phyloP scores from a whole-genome alignment of 2,113 vertebrate species.

The Albula goreensis region DNA sequence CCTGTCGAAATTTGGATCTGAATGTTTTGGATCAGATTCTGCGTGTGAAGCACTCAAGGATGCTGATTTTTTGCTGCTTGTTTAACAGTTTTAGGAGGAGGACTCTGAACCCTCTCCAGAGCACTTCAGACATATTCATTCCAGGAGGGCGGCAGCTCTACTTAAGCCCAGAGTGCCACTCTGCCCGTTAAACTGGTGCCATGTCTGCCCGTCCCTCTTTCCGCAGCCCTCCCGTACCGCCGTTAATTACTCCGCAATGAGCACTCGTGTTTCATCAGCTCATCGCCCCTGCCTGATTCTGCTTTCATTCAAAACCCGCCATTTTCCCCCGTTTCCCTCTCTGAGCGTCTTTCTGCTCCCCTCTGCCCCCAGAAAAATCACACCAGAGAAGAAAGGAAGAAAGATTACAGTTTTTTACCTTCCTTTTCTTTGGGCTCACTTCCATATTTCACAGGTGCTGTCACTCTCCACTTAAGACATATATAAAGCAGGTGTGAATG shows the following conservation, averaged over 20 bases:
- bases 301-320: constrained; percentile 41
- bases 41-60: too few species aligned
- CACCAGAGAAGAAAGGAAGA: constrained; percentile 17
- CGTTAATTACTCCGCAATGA: constrained; percentile 36
- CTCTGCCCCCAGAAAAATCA: constrained; percentile 49
- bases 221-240: constrained; percentile 13
- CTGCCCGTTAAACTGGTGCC: neutral
- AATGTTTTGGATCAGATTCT: too few species aligned
- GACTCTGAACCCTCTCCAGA: neutral
- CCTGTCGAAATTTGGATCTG: too few species aligned
- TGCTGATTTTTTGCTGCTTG: too few species aligned
- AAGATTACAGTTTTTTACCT: constrained; percentile 38
- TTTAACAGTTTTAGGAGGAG: neutral
- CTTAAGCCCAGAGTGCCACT: too few species aligned
- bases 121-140: too few species aligned
- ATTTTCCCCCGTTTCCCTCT: constrained; percentile 13
- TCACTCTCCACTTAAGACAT: neutral
- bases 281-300: constrained; percentile 43
- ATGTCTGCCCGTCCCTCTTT: neutral
- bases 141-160: too few species aligned
- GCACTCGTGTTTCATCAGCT: constrained; percentile 25
- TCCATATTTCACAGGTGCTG: constrained; percentile 5
- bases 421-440: constrained; percentile 24
- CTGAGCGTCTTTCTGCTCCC: constrained; percentile 37
- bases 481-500: constrained; percentile 3